phyloP scores from a whole-genome alignment of 2,888 invertebrate species.

The Ptilodon capucinus region DNA sequence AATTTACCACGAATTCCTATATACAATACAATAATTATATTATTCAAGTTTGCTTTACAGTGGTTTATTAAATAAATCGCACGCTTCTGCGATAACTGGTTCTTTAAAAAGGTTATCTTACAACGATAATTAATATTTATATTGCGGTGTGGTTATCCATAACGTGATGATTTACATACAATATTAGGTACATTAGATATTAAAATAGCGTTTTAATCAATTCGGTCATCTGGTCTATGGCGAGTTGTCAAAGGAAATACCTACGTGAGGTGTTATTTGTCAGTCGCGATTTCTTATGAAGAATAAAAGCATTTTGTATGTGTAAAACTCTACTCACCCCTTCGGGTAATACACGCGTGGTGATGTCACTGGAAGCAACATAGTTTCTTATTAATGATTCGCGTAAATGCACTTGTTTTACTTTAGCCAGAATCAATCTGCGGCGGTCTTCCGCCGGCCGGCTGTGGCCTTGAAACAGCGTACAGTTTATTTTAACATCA shows the following conservation, averaged over 20 bases:
- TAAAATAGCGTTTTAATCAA: not conserved
- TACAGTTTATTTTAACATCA: constrained; percentile 23
- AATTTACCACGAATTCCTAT: no score
- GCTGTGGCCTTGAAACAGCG: constrained; percentile 25
- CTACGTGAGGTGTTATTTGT: not conserved
- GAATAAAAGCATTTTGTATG: no score
- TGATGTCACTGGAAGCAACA: not conserved
- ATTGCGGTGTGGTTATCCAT: not conserved
- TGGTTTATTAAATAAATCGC: no score
- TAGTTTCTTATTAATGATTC: constrained; percentile 17
- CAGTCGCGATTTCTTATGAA: not conserved
- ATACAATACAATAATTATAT: no score
- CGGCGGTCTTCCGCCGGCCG: constrained; percentile 10
- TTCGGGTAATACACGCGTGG: no score
- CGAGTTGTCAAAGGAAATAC: not conserved
- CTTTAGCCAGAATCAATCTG: not conserved
- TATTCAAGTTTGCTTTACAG: no score
- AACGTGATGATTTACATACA: not conserved
- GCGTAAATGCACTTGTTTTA: constrained; percentile 4
- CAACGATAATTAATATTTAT: no score
- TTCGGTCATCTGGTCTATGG: not conserved
- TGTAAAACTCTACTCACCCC: no score
- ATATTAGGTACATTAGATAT: not conserved
- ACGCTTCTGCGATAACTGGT: no score
- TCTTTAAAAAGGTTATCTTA: no score